Evolutionary conservation across 53 echinoderm and acorn worm genomes (phyloP).

Genomic region (Apostichopus leukothele): DNA sequence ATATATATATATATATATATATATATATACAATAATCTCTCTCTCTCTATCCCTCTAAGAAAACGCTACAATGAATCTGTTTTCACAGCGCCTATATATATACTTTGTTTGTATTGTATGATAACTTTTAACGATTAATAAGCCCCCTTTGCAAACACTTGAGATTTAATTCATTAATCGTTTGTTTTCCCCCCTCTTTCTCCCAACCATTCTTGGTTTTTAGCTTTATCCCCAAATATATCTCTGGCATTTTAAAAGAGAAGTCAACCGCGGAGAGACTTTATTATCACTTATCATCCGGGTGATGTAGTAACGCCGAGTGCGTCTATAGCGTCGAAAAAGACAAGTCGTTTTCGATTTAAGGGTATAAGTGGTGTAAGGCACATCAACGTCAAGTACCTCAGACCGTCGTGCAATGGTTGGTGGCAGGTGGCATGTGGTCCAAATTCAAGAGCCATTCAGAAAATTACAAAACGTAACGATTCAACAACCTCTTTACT

Average conservation of each 20-base stretch:
- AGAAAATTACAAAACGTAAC: background rate
- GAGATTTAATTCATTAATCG: background rate
- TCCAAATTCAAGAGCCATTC: background rate
- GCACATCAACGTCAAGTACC: background rate
- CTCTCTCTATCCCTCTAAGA: too few species aligned
- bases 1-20: too few species aligned
- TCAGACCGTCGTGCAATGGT: conserved; percentile 1
- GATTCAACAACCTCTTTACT: background rate
- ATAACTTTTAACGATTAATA: background rate
- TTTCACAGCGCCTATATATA: too few species aligned
- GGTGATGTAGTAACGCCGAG: conserved; percentile 20
- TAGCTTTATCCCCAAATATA: background rate
- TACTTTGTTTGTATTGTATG: background rate
- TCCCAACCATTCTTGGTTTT: background rate
- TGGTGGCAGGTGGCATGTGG: conserved; percentile 33
- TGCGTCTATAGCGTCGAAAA: background rate
- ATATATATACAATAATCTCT: too few species aligned
- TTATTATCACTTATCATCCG: conserved; percentile 12
- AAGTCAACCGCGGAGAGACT: background rate
- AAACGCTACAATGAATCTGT: too few species aligned
- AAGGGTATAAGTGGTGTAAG: background rate
- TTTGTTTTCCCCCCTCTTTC: background rate
- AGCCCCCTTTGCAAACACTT: background rate
- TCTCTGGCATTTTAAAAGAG: background rate
- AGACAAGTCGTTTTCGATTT: background rate